These are phyloP conservation scores for Lycopodina hypogea DNA, from an alignment of 37 sponge, comb jelly and placozoan genomes.

Conservation along the genomic window DNA sequence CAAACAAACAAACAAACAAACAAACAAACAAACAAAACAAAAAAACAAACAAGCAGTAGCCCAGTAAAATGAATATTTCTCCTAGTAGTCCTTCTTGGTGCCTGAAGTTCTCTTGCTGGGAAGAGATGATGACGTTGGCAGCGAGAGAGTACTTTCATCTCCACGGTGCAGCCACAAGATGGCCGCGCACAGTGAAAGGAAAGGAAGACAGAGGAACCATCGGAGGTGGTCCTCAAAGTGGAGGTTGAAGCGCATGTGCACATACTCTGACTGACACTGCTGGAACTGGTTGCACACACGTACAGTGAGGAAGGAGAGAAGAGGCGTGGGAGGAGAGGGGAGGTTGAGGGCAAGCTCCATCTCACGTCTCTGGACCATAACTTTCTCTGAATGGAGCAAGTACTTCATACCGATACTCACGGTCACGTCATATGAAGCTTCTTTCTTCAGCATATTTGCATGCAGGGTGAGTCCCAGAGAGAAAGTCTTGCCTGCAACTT, in stretches of 20 bases:
- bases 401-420: slow-evolving; percentile 35
- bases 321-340: slow-evolving; percentile 46
- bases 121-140: background rate
- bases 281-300: slow-evolving; percentile 43
- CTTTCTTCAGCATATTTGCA: background rate
- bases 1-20: no score
- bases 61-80: no score
- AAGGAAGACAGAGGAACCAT: slow-evolving; percentile 69
- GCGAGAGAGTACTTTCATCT: background rate
- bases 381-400: slow-evolving; percentile 3
- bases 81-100: no score
- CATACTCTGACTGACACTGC: slow-evolving; percentile 22
- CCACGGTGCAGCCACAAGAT: slow-evolving; percentile 56
- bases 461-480: slow-evolving; percentile 12
- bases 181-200: slow-evolving; percentile 39
- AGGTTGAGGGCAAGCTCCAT: slow-evolving; percentile 1
- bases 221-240: slow-evolving; percentile 62
- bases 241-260: slow-evolving; percentile 50
- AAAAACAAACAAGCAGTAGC: no score
- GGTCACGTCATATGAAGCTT: background rate
- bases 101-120: background rate
- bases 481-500: slow-evolving; percentile 41
- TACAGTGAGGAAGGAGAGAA: slow-evolving; percentile 17
- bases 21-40: no score
- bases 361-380: background rate